Evolutionary conservation across 2,797 vertebrate species (phyloP).

Genomic region (Menidia menidia): DNA sequence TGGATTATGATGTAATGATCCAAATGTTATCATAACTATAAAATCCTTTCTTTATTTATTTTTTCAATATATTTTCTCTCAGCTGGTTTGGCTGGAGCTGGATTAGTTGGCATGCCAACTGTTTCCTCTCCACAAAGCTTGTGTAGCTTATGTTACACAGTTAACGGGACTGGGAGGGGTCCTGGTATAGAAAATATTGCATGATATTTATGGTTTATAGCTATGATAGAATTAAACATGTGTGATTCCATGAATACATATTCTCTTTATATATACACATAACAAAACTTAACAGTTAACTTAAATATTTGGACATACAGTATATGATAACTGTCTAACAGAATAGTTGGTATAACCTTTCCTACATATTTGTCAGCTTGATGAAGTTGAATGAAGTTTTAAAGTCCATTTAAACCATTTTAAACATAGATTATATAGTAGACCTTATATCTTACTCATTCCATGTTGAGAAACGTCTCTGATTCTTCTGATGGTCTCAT

Average conservation of each 20-base stretch:
- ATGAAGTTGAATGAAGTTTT: no score
- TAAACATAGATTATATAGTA: slow-evolving; percentile 17
- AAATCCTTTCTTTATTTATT: slow-evolving; percentile 75
- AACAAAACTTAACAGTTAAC: not conserved
- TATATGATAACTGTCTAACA: no score
- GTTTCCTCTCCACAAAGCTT: slow-evolving; percentile 69
- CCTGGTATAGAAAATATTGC: slow-evolving; percentile 53
- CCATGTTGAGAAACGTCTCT: slow-evolving; percentile 27
- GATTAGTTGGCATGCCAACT: slow-evolving; percentile 80
- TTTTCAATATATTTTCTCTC: slow-evolving; percentile 41
- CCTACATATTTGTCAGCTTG: no score
- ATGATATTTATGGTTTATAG: slow-evolving; percentile 75
- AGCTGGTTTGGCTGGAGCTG: slow-evolving; percentile 60
- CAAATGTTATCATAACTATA: slow-evolving; percentile 76
- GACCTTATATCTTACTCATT: slow-evolving; percentile 29
- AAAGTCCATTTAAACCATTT: not conserved
- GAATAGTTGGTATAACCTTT: no score
- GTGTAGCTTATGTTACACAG: slow-evolving; percentile 74
- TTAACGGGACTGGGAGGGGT: slow-evolving; percentile 56
- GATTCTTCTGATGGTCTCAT: slow-evolving; percentile 39
- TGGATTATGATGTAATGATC: slow-evolving; percentile 77
- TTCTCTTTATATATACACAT: slow-evolving; percentile 50
- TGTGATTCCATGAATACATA: slow-evolving; percentile 51
- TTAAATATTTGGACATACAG: no score
- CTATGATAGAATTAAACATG: slow-evolving; percentile 67